Evolutionary conservation across 2,113 vertebrate species (phyloP).

Genomic region (Bombycilla garrulus): DNA sequence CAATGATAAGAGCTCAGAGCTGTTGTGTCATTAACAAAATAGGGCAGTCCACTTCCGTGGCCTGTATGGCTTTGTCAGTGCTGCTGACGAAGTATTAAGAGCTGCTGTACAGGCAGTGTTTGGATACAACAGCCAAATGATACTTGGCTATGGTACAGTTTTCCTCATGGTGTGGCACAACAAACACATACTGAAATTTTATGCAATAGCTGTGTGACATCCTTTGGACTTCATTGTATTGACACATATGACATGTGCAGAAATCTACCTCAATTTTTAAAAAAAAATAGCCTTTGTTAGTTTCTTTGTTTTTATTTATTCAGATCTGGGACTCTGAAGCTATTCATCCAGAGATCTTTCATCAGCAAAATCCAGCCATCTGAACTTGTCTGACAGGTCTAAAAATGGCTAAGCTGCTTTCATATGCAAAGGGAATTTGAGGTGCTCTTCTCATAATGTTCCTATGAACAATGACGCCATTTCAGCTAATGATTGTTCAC

Average conservation of each 20-base stretch:
- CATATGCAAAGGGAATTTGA: neutral
- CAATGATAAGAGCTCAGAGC: neutral
- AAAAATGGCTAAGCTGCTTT: neutral
- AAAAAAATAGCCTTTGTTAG: neutral
- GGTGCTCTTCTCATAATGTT: neutral
- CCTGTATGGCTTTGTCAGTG: neutral
- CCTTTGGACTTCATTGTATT: neutral
- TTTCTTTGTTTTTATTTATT: neutral
- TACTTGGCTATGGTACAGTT: neutral
- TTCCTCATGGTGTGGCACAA: neutral
- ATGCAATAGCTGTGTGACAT: neutral
- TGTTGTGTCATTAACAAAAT: neutral
- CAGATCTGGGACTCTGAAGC: neutral
- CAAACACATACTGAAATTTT: neutral
- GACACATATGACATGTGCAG: neutral
- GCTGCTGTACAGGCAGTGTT: accelerated
- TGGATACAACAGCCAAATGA: neutral
- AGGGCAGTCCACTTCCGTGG: neutral
- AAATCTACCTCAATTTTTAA: neutral
- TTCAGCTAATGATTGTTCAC: neutral
- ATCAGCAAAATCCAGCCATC: neutral
- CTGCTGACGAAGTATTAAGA: neutral
- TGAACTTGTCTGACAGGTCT: neutral
- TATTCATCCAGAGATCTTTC: neutral
- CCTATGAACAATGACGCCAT: neutral